phyloP scores from a whole-genome alignment of 2,797 vertebrate genomes.

The Steatocranus sp. region DNA sequence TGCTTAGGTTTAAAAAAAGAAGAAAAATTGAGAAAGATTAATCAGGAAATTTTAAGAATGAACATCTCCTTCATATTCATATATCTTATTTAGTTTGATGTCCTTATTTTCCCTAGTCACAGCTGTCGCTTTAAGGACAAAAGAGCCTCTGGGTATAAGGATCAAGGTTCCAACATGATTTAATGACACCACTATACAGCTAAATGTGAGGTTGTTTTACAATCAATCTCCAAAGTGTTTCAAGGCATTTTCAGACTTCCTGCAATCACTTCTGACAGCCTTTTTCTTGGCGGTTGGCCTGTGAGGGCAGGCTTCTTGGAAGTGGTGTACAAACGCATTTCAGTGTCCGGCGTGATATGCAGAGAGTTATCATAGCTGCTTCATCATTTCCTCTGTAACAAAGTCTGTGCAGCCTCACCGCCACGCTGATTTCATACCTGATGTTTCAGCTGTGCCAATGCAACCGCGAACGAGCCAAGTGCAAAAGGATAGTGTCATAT shows the following conservation, averaged over 20 bases:
- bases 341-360: slow-evolving; percentile 24
- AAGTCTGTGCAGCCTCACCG: neutral
- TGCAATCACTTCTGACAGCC: neutral
- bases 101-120: neutral
- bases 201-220: neutral
- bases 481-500: neutral
- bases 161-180: neutral
- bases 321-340: slow-evolving; percentile 10
- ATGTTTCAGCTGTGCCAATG: neutral
- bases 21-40: neutral
- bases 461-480: neutral
- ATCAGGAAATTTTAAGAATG: neutral
- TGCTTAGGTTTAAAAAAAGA: neutral
- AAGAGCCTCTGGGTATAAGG: neutral
- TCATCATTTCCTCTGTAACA: slow-evolving; percentile 35
- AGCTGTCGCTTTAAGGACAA: neutral
- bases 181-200: neutral
- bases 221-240: neutral
- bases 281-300: neutral
- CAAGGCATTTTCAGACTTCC: neutral
- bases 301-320: slow-evolving; percentile 1
- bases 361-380: slow-evolving; percentile 42
- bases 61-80: neutral
- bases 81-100: neutral
- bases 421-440: neutral